phyloP scores from a whole-genome alignment of 2,888 invertebrate genomes.

The Calephelis perditalis region DNA sequence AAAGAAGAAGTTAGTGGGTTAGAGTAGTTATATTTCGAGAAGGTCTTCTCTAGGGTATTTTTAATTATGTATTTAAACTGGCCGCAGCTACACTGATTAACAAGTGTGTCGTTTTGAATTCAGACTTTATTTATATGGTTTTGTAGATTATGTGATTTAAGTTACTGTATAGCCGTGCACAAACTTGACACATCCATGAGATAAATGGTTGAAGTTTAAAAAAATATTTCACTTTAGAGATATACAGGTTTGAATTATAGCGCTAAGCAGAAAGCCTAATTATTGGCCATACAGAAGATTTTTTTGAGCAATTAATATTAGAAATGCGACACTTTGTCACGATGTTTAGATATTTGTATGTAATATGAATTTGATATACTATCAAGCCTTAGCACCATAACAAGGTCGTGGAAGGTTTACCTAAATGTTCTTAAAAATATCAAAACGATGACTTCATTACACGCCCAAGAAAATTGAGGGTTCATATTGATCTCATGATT shows the following conservation, averaged over 20 bases:
- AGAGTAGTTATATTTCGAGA: conserved; percentile 23
- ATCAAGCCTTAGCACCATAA: too few species aligned
- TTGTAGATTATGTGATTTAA: conserved; percentile 33
- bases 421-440: too few species aligned
- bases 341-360: too few species aligned
- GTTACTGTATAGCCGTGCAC: conserved; percentile 25
- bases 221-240: conserved; percentile 14
- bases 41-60: conserved; percentile 56
- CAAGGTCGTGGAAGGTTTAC: too few species aligned
- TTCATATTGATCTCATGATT: too few species aligned
- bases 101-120: conserved; percentile 52
- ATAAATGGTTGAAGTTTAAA: conserved; percentile 26
- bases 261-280: too few species aligned
- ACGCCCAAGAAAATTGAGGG: too few species aligned
- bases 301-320: too few species aligned
- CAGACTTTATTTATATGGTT: conserved; percentile 55
- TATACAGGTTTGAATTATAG: conserved; percentile 1
- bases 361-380: too few species aligned
- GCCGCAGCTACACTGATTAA: conserved; percentile 59
- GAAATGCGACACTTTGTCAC: too few species aligned
- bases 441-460: too few species aligned
- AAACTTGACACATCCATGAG: conserved; percentile 18
- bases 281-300: too few species aligned
- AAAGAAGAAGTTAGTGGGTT: neutral
- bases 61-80: conserved; percentile 67